A percentile compares a stretch with the other conserved stretches of the same genome.
Conservation (phyloP, 2,888 invertebrate species). For the Pardosa pseudoannulata region DNA sequence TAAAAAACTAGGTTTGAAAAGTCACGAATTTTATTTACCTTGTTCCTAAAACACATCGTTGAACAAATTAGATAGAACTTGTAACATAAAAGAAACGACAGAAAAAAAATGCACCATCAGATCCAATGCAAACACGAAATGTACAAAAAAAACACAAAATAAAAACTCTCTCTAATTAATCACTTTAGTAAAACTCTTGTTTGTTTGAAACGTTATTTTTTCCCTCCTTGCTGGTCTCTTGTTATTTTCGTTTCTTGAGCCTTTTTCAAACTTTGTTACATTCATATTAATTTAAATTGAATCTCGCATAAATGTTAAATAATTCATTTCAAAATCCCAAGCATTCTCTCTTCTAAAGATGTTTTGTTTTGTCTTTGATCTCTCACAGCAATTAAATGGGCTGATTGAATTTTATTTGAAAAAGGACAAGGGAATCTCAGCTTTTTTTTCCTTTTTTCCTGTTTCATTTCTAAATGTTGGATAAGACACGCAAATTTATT, state of each 20-base stretch:
- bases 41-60: slow-evolving; percentile 16
- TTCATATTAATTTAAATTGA: slow-evolving; percentile 56
- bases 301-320: slow-evolving; percentile 47
- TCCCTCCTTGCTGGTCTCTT: too few species aligned
- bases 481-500: too few species aligned
- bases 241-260: slow-evolving; percentile 12
- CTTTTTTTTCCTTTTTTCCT: too few species aligned
- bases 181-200: slow-evolving; percentile 43
- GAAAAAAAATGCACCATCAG: slow-evolving; percentile 14
- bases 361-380: slow-evolving; percentile 42
- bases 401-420: slow-evolving; percentile 38
- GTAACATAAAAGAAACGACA: neutral
- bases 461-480: too few species aligned
- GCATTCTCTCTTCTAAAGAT: slow-evolving; percentile 4
- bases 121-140: neutral
- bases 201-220: slow-evolving; percentile 10
- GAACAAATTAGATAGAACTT: slow-evolving; percentile 37
- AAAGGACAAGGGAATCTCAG: too few species aligned
- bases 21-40: slow-evolving; percentile 44
- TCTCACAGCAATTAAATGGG: slow-evolving; percentile 46
- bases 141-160: neutral
- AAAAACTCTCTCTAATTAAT: slow-evolving; percentile 47
- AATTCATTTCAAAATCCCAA: slow-evolving; percentile 30
- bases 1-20: slow-evolving; percentile 10
- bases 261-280: neutral